phyloP scores from a whole-genome alignment of 2,797 vertebrate genomes.

The Sebastes baramenuke region DNA sequence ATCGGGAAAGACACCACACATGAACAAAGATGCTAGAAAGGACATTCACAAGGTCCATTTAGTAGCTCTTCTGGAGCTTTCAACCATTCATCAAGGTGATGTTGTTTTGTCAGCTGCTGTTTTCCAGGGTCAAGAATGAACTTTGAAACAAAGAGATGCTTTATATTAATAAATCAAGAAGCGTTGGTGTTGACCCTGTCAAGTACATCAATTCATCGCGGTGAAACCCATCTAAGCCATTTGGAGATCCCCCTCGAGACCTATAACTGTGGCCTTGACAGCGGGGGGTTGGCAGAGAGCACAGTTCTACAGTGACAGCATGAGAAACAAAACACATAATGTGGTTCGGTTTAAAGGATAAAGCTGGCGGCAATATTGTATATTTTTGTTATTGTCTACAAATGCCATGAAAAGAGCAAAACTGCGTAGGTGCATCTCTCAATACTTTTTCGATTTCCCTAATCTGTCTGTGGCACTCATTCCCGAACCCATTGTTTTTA shows the following conservation, averaged over 20 bases:
- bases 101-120: background rate
- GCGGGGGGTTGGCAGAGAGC: background rate
- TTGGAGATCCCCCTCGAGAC: background rate
- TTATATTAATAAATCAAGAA: background rate
- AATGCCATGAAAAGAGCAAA: background rate
- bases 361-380: background rate
- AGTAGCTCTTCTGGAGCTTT: background rate
- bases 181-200: background rate
- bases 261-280: background rate
- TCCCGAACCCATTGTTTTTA: background rate
- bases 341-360: background rate
- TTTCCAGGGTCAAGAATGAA: background rate
- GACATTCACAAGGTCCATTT: background rate
- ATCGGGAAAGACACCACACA: background rate
- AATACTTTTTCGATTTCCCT: background rate
- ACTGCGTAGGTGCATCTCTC: background rate
- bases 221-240: background rate
- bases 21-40: background rate
- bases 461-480: background rate
- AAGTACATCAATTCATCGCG: background rate
- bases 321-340: background rate
- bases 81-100: background rate
- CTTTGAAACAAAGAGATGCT: background rate
- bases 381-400: background rate
- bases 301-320: background rate